Percentiles rank a stretch among this genome's conserved stretches.
Evolutionary conservation across 2,888 invertebrate genomes (phyloP).

Genomic region (Unio delphinus): DNA sequence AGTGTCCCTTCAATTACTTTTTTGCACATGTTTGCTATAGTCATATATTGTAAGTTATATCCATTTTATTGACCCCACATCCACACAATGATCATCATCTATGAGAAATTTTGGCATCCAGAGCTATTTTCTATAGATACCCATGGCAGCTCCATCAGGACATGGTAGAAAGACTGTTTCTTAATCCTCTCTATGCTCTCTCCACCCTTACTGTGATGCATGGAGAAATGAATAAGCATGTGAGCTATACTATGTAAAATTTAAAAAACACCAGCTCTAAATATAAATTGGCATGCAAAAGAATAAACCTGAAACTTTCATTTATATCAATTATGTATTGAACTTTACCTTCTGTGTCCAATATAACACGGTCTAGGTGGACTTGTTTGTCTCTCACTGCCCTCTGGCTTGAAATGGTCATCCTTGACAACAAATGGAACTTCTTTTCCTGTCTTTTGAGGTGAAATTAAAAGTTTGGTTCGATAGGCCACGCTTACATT

Average conservation of each 20-base stretch:
- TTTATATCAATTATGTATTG: not conserved
- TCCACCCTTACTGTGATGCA: no score
- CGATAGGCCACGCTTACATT: slow-evolving; percentile 88
- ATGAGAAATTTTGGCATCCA: no score
- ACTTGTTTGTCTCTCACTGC: slow-evolving; percentile 72
- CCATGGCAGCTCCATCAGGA: no score
- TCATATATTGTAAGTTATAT: no score
- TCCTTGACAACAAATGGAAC: slow-evolving; percentile 84
- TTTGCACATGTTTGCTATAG: no score
- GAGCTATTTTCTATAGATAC: no score
- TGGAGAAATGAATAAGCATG: no score
- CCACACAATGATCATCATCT: no score
- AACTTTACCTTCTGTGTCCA: slow-evolving; percentile 54
- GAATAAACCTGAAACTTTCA: not conserved
- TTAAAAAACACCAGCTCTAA: not conserved
- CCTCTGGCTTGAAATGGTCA: slow-evolving; percentile 87
- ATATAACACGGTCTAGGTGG: slow-evolving; percentile 57
- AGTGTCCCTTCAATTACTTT: no score
- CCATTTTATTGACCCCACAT: no score
- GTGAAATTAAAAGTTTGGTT: slow-evolving; percentile 92
- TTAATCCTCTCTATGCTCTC: no score
- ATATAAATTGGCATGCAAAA: not conserved
- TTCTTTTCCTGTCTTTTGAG: slow-evolving; percentile 80
- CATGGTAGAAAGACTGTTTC: no score
- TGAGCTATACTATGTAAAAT: not conserved